Evolutionary conservation across 1,140 invertebrate genomes (phyloP).

Genomic region (Plectrocnemia conspersa): DNA sequence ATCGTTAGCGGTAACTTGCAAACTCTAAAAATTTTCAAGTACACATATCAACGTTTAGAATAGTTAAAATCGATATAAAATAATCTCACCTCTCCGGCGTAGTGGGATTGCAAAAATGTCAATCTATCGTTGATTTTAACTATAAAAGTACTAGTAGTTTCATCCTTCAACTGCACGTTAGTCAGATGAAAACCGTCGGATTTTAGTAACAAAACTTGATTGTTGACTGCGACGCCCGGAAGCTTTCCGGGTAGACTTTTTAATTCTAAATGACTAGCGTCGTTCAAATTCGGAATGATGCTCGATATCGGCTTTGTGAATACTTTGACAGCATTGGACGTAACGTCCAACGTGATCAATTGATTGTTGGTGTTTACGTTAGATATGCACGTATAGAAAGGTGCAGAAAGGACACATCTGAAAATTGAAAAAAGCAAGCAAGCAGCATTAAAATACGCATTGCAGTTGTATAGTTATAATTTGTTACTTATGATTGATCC

Average conservation of each 20-base stretch:
- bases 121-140: conserved; percentile 39
- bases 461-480: conserved; percentile 12
- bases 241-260: conserved; percentile 39
- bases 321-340: conserved; percentile 43
- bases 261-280: conserved; percentile 25
- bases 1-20: conserved; percentile 38
- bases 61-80: neutral
- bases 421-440: conserved; percentile 29
- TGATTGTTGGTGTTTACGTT: conserved; percentile 44
- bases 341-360: conserved; percentile 50
- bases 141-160: conserved; percentile 39
- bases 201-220: conserved; percentile 44
- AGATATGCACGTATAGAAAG: conserved; percentile 60
- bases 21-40: conserved; percentile 38
- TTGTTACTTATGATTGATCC: conserved; percentile 59
- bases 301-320: conserved; percentile 44
- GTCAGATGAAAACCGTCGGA: conserved; percentile 40
- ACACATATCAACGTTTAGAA: neutral
- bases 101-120: conserved; percentile 43
- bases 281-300: conserved; percentile 36
- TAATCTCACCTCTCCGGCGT: conserved; percentile 33
- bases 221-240: conserved; percentile 39
- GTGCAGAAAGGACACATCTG: conserved; percentile 61
- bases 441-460: neutral
- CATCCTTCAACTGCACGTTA: conserved; percentile 36